Base-by-base conservation (phyloP, 2,113 vertebrate species). In the Brevimyrus niger region DNA sequence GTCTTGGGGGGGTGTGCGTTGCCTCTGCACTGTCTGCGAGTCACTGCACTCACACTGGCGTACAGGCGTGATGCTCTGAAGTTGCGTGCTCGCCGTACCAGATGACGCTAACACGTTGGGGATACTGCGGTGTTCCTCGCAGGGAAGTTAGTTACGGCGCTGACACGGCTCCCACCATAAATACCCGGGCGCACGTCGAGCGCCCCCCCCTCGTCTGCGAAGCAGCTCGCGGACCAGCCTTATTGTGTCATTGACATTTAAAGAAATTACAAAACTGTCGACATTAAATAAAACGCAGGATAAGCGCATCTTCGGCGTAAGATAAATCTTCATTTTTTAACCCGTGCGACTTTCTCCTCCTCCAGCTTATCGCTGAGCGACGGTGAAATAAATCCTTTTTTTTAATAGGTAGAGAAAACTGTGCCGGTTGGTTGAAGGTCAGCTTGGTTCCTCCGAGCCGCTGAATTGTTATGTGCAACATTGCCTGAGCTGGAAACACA, bases 181-280 rank as follows among this genome's bases (percentile, higher is more conserved):
- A 55, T 23, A 86, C 17, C 48, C 85, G 35, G 47, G 10, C 85
- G 1, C 21, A 44, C 13, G 9, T 31, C 15, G n/a, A 7, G 38
- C 31, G 53, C 11, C 19, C 6, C 19, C 19, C 3, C 46, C 38
- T 44, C 35, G 15, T 65, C 8, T 61, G 38, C 21, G 35, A 21
- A 47, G 35, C 38, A 3, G 53, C 31, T 10, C 38, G 10, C 23
- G 3, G 13, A n/a, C n/a, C n/a, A n/a, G 5, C 13, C 21, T 87
- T 46, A 61, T 87, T 65, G 53, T 87, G 31, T 3, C 51, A 2
- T n/a, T 87, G 87, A 87, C 87, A 55, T 87, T 87, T 87, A 87
- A 87, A 87, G 27, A 55, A 87, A 53, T 53, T 19, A 35, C 47
- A 35, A 87, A 87, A 87, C 9, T 53, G 85, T 42, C 31, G 31